These are phyloP conservation scores for Mesoclemmys tuberculata DNA, from an alignment of 2,113 vertebrate species.

Conservation along the genomic window DNA sequence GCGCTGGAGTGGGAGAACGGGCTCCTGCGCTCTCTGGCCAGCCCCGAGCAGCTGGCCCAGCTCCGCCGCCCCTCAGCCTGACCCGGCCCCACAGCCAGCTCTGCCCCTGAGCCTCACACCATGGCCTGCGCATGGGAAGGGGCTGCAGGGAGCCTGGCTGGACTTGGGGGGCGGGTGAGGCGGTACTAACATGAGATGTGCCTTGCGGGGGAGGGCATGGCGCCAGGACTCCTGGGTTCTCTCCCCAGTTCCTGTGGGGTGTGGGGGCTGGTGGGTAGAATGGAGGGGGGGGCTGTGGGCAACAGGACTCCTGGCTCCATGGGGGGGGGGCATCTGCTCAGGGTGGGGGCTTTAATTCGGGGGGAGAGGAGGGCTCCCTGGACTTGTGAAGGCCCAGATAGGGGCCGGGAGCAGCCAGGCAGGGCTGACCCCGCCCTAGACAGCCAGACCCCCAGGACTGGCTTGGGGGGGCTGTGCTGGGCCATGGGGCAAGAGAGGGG, in stretches of 20 bases:
- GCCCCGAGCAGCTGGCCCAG: constrained; percentile 36
- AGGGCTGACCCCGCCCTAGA: background rate
- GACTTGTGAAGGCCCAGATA: background rate
- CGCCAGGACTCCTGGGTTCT: background rate
- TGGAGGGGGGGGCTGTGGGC: background rate
- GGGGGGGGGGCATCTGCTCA: background rate
- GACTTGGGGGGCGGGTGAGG: background rate
- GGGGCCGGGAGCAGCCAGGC: background rate
- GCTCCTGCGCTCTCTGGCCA: constrained; percentile 77
- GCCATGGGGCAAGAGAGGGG: background rate
- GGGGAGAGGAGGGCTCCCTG: background rate
- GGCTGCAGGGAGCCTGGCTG: background rate
- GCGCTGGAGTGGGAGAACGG: constrained; percentile 83
- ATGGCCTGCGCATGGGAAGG: background rate
- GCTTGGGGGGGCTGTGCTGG: too few relatives aligned
- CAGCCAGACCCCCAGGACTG: background rate
- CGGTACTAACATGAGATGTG: background rate
- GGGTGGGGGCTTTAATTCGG: background rate
- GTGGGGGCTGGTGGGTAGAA: background rate
- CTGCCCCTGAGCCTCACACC: background rate
- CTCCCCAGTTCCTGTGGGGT: background rate
- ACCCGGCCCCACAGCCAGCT: background rate
- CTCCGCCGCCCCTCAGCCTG: background rate
- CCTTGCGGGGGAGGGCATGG: background rate
- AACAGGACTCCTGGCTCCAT: background rate